Conservation (phyloP, 2,113 vertebrate species). For the Anolis sagrei region DNA sequence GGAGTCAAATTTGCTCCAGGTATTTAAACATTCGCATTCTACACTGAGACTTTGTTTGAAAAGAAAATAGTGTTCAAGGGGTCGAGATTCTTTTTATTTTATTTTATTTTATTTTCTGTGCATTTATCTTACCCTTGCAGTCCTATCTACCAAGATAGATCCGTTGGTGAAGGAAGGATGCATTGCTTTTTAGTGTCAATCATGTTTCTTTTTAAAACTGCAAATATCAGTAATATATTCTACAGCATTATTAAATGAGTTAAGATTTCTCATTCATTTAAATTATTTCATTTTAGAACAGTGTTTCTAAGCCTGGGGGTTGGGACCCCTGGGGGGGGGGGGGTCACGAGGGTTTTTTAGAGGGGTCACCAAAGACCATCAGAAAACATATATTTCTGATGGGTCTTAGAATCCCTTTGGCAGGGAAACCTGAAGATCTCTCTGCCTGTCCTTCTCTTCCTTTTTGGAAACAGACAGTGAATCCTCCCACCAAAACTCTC, state of each 20-base stretch:
- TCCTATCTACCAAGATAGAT: background rate
- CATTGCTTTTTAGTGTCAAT: background rate
- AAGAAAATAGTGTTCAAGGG: background rate
- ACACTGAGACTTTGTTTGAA: constrained; percentile 13
- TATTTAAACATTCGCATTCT: constrained; percentile 67
- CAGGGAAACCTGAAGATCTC: no score
- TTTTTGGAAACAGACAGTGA: no score
- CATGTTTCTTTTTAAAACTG: no score
- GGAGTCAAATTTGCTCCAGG: constrained; percentile 96
- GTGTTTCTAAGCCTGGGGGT: no score
- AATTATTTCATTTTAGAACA: background rate
- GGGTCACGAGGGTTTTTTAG: no score
- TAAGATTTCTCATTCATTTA: background rate
- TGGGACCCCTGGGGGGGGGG: no score
- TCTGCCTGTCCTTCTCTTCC: no score
- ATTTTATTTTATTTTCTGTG: background rate
- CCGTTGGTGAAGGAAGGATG: background rate
- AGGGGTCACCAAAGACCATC: no score
- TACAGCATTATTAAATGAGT: background rate
- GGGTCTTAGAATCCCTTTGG: no score
- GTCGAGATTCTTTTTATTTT: background rate
- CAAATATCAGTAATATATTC: no score
- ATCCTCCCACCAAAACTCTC: no score
- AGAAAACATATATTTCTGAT: no score
- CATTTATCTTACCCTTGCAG: background rate